Conservation (phyloP, 2,113 vertebrate genomes). For the Pyxicephalus adspersus region DNA sequence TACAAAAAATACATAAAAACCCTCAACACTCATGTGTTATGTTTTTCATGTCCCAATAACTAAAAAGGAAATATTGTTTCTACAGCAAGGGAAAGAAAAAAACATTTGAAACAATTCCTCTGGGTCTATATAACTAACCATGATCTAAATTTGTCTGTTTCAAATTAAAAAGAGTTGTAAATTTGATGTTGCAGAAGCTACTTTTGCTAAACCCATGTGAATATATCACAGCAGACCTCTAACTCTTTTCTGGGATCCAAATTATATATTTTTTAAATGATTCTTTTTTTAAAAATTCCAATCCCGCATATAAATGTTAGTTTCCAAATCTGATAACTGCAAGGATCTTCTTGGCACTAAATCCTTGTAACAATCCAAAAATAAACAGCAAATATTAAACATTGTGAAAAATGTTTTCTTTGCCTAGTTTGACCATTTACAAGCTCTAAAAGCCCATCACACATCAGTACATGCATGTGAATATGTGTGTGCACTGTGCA, state of each 20-base stretch:
- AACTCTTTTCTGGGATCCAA: not conserved
- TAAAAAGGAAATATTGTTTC: not conserved
- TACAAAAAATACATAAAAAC: not conserved
- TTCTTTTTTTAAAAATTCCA: not conserved
- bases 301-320: slow-evolving; percentile 34
- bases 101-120: not conserved
- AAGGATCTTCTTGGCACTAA: slow-evolving; percentile 45
- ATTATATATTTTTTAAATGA: not conserved
- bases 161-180: slow-evolving; percentile 50
- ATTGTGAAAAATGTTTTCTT: not conserved
- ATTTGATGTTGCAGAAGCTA: slow-evolving; percentile 34
- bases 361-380: slow-evolving; percentile 15
- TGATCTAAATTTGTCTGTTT: slow-evolving; percentile 44
- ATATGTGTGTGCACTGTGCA: not conserved
- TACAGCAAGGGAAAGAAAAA: not conserved
- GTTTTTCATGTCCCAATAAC: not conserved
- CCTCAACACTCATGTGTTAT: slow-evolving; percentile 1
- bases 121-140: slow-evolving; percentile 19
- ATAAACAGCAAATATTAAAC: slow-evolving; percentile 19
- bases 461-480: not conserved
- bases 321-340: slow-evolving; percentile 55
- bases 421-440: not conserved
- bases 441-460: not conserved
- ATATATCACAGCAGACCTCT: slow-evolving; percentile 29
- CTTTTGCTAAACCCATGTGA: slow-evolving; percentile 32